phyloP scores from a whole-genome alignment of 1,140 invertebrate genomes.

The Anadara kagoshimensis region DNA sequence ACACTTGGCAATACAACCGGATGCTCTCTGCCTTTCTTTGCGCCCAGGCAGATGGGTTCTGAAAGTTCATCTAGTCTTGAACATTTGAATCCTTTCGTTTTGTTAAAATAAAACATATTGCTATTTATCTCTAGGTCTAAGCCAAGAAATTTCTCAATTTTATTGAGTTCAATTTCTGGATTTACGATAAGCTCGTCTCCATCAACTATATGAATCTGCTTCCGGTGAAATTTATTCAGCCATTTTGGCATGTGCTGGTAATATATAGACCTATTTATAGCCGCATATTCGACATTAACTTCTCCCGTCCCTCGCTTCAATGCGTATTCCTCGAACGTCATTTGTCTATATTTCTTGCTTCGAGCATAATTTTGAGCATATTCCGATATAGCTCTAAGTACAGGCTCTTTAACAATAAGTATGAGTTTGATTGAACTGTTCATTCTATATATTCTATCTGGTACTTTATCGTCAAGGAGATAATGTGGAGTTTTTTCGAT shows the following conservation, averaged over 20 bases:
- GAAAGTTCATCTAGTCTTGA: slow-evolving; percentile 70
- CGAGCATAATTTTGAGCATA: background rate
- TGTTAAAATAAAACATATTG: slow-evolving; percentile 78
- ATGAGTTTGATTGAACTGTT: slow-evolving; percentile 89
- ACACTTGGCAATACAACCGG: slow-evolving; percentile 67
- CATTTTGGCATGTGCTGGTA: slow-evolving; percentile 86
- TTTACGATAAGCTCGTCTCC: slow-evolving; percentile 89
- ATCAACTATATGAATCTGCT: slow-evolving; percentile 89
- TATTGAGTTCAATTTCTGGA: slow-evolving; percentile 87
- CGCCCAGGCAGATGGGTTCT: slow-evolving; percentile 65
- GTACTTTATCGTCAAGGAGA: slow-evolving; percentile 79
- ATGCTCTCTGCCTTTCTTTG: slow-evolving; percentile 73
- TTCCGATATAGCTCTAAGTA: slow-evolving; percentile 91
- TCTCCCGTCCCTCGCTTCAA: slow-evolving; percentile 53
- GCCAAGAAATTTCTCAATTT: slow-evolving; percentile 89
- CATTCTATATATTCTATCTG: slow-evolving; percentile 87
- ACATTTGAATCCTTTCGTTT: slow-evolving; percentile 69
- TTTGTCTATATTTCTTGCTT: slow-evolving; percentile 16
- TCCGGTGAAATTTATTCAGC: slow-evolving; percentile 85
- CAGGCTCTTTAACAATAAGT: slow-evolving; percentile 91
- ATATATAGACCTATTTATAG: slow-evolving; percentile 90
- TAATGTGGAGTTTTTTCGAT: slow-evolving; percentile 75
- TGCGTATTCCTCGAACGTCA: slow-evolving; percentile 62
- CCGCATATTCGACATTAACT: slow-evolving; percentile 69
- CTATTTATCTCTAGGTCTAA: slow-evolving; percentile 87